A percentile compares a stretch with the other conserved stretches of the same genome.
Evolutionary conservation across 2,113 vertebrate genomes (phyloP).

Genomic region (Protobothrops flavoviridis): DNA sequence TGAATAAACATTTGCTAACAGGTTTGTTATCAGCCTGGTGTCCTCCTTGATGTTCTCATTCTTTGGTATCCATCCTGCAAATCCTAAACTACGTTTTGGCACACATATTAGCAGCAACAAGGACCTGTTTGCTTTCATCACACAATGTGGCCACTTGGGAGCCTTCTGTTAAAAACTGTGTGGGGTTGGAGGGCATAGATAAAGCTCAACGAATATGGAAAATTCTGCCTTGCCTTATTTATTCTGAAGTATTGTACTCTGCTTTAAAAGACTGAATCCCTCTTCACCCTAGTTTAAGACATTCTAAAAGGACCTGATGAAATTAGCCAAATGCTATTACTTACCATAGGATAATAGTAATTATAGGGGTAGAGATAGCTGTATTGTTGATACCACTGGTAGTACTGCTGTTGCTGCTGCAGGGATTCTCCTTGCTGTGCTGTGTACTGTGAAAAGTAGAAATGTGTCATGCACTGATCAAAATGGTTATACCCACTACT

Average conservation of each 20-base stretch:
- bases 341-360: conserved; percentile 84
- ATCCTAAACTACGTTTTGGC: neutral
- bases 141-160: neutral
- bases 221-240: neutral
- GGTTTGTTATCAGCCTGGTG: neutral
- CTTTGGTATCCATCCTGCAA: neutral
- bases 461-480: neutral
- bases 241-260: neutral
- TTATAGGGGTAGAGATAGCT: conserved; percentile 83
- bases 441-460: conserved; percentile 69
- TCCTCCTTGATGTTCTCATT: neutral
- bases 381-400: conserved; percentile 86
- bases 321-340: conserved; percentile 23
- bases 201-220: neutral
- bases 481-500: neutral
- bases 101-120: neutral
- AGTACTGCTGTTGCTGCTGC: conserved; percentile 81
- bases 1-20: neutral
- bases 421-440: conserved; percentile 71
- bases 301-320: neutral
- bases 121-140: neutral
- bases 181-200: neutral
- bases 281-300: neutral
- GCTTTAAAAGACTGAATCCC: neutral
- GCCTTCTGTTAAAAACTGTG: neutral